These are phyloP conservation scores for Numenius phaeopus DNA, from an alignment of 2,797 vertebrate genomes.

Conservation along the genomic window DNA sequence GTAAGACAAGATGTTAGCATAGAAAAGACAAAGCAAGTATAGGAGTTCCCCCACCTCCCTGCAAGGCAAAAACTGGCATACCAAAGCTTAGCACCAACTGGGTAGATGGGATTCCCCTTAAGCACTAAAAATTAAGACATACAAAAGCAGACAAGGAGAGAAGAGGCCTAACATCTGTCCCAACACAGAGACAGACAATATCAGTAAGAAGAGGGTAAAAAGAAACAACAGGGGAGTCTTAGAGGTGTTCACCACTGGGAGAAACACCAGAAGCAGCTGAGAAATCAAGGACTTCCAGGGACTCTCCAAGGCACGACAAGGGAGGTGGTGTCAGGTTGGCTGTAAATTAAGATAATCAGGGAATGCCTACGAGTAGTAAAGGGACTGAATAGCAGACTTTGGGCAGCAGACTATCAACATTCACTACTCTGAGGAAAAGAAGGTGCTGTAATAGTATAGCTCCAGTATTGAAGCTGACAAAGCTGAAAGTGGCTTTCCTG, in stretches of 20 bases:
- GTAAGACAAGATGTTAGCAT: background rate
- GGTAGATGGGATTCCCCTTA: background rate
- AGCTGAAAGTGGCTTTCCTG: background rate
- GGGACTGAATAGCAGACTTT: background rate
- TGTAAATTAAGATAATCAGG: background rate
- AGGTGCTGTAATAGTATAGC: background rate
- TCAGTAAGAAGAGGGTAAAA: background rate
- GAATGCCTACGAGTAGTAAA: background rate
- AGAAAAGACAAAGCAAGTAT: background rate
- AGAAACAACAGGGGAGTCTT: background rate
- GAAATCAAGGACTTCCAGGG: background rate
- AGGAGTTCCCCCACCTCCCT: background rate
- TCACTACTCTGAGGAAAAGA: background rate
- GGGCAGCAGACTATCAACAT: background rate
- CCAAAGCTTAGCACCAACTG: background rate
- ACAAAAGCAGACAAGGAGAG: background rate
- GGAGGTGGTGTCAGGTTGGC: background rate
- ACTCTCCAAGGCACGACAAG: background rate
- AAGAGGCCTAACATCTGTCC: background rate
- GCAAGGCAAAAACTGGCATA: background rate
- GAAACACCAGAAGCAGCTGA: background rate
- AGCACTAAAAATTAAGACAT: background rate
- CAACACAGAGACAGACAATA: background rate
- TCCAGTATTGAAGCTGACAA: background rate
- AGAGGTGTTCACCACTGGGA: background rate